Conservation (phyloP, 2,888 invertebrate genomes). For the Agrenia bidenticulata region DNA sequence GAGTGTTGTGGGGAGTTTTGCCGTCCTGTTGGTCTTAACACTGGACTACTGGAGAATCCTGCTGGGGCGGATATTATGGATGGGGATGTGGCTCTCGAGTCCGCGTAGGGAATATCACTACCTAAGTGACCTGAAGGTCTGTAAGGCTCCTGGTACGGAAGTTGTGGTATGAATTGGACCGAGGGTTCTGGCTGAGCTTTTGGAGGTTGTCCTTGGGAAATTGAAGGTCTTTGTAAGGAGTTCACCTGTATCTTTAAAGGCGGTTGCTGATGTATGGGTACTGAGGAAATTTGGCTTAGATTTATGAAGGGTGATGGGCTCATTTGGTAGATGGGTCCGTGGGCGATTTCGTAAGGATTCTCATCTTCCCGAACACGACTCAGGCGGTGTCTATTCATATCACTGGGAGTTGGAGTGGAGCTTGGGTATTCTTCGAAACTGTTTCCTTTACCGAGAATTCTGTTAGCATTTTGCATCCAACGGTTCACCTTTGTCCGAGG, state of each 20-base stretch:
- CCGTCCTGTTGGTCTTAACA: background rate
- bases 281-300: too few species aligned
- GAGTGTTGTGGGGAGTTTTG: background rate
- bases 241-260: constrained; percentile 39
- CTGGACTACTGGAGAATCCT: constrained; percentile 27
- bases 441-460: constrained; percentile 25
- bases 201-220: constrained; percentile 16
- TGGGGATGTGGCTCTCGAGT: constrained; percentile 48
- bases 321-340: constrained; percentile 9
- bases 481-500: constrained; percentile 51
- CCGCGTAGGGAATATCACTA: constrained; percentile 49
- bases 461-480: constrained; percentile 45
- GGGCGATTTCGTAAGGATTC: constrained; percentile 8
- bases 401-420: constrained; percentile 19
- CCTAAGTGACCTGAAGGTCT: constrained; percentile 35
- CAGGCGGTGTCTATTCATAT: constrained; percentile 18
- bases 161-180: constrained; percentile 39
- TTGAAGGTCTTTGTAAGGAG: constrained; percentile 35
- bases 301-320: background rate
- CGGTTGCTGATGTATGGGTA: constrained; percentile 23
- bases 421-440: constrained; percentile 27
- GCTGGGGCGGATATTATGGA: constrained; percentile 37
- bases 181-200: constrained; percentile 23
- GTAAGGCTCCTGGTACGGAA: constrained; percentile 46
- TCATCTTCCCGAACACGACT: constrained; percentile 14